Percentiles rank a stretch among this genome's conserved stretches.
Conservation (phyloP, 2,797 vertebrate species). For the Corythornis leucogaster region DNA sequence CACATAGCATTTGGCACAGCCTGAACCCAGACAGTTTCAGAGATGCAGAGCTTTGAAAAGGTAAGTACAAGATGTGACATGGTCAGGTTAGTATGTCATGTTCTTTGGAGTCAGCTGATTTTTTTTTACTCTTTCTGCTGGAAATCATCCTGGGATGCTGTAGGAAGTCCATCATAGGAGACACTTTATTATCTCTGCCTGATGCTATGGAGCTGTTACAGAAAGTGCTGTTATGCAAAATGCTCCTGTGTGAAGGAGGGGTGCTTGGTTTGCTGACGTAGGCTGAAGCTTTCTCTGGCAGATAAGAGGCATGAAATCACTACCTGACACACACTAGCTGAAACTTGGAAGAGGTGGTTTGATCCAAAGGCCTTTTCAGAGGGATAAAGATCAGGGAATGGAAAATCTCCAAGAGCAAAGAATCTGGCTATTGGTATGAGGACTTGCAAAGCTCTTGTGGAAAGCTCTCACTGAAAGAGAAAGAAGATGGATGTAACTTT, state of each 20-base stretch:
- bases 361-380: neutral
- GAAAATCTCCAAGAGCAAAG: neutral
- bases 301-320: neutral
- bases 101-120: neutral
- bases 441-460: neutral
- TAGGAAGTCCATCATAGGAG: neutral
- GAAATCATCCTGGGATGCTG: neutral
- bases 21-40: neutral
- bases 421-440: neutral
- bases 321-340: neutral
- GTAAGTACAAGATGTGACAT: neutral
- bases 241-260: fast-evolving
- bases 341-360: neutral
- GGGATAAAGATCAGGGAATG: neutral
- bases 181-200: neutral
- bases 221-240: neutral
- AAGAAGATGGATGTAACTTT: neutral
- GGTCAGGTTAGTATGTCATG: neutral
- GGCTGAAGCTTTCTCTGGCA: neutral
- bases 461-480: neutral
- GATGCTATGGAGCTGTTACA: neutral
- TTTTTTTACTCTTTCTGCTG: neutral
- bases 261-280: neutral
- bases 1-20: neutral
- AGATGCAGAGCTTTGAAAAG: neutral